Conservation (phyloP, 2,797 vertebrate genomes). For the Myotis vivesi region DNA sequence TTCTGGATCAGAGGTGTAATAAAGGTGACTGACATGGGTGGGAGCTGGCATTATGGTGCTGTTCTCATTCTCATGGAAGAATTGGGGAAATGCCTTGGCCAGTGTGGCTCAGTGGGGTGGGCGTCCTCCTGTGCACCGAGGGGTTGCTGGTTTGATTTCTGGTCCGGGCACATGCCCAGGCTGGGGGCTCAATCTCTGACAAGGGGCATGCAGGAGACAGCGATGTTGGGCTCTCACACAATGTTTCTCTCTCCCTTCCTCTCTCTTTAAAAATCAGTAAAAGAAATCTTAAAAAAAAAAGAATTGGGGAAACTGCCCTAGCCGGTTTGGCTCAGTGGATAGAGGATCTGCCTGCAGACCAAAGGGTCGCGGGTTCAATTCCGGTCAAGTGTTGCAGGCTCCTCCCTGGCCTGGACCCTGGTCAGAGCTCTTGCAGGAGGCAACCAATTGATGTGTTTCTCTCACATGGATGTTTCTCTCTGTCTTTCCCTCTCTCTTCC, state of each 20-base stretch:
- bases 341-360: too few species aligned
- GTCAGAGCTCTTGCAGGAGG: too few species aligned
- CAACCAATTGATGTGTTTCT: too few species aligned
- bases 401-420: too few species aligned
- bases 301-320: too few species aligned
- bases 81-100: not conserved
- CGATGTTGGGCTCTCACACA: not conserved
- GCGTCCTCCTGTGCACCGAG: not conserved
- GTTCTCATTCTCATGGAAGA: not conserved
- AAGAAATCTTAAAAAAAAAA: not conserved
- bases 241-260: not conserved
- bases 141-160: not conserved
- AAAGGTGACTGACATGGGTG: not conserved
- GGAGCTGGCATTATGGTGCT: not conserved
- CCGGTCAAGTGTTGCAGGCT: too few species aligned
- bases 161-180: not conserved
- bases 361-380: too few species aligned
- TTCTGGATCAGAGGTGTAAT: not conserved
- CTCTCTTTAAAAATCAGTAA: not conserved
- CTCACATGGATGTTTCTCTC: not conserved
- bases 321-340: too few species aligned
- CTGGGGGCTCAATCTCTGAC: not conserved
- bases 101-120: not conserved
- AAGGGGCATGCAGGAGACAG: not conserved
- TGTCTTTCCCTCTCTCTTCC: not conserved